These are phyloP conservation scores for Sporophila hypoxantha DNA, from an alignment of 2,113 vertebrate species.

Conservation along the genomic window DNA sequence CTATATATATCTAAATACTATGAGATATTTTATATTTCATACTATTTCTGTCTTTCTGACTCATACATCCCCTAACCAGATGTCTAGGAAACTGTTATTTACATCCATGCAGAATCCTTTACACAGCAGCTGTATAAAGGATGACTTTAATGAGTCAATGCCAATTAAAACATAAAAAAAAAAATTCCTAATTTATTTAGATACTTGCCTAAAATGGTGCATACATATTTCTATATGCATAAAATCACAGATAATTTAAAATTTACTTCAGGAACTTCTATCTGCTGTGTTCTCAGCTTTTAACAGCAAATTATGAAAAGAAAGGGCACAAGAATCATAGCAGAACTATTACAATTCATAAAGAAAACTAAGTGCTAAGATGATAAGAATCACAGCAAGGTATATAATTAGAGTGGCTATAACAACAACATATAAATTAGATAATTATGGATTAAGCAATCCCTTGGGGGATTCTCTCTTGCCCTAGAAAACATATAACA, in stretches of 20 bases:
- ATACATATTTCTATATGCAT: not conserved
- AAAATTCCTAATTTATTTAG: not conserved
- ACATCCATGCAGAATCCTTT: not conserved
- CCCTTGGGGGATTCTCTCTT: conserved; percentile 15
- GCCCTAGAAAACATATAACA: not conserved
- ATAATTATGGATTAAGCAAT: conserved; percentile 50
- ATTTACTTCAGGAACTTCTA: not conserved
- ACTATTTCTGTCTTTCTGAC: not conserved
- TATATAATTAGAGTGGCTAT: conserved; percentile 38
- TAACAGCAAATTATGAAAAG: not conserved
- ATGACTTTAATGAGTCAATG: not conserved
- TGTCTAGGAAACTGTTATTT: not conserved
- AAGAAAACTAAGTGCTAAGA: not conserved
- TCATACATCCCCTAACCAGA: not conserved
- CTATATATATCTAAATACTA: too few relatives aligned
- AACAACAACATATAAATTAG: conserved; percentile 55
- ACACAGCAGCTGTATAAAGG: not conserved
- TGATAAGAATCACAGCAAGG: conserved; percentile 26
- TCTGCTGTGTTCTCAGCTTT: not conserved
- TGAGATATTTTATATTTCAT: not conserved
- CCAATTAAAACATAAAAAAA: not conserved
- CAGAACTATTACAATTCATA: not conserved
- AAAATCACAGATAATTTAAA: not conserved
- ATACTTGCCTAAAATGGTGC: not conserved
- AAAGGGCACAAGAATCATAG: not conserved